Evolutionary conservation across 2,888 invertebrate species (phyloP).

Genomic region (Calephelis perditalis): DNA sequence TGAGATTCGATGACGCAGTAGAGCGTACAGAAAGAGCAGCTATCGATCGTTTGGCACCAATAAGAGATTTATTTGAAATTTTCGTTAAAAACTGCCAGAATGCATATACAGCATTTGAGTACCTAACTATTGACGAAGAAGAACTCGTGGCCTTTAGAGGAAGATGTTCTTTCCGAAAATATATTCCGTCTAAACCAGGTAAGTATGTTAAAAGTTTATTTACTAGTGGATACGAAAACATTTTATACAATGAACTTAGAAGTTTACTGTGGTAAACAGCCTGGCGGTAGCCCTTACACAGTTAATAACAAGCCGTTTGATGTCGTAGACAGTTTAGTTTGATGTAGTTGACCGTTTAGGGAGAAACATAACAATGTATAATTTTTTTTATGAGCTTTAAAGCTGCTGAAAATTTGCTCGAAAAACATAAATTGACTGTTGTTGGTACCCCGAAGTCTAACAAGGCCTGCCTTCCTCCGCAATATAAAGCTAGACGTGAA

Average conservation of each 20-base stretch:
- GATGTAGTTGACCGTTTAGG: background rate
- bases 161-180: no score
- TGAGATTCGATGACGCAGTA: slow-evolving; percentile 18
- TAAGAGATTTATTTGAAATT: slow-evolving; percentile 9
- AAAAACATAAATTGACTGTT: background rate
- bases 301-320: background rate
- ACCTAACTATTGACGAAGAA: no score
- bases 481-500: background rate
- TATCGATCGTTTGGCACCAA: slow-evolving; percentile 22
- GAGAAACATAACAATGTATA: background rate
- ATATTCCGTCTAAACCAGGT: no score
- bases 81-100: background rate
- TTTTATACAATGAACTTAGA: background rate
- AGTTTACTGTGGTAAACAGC: no score
- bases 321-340: background rate
- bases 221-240: background rate
- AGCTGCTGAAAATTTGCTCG: background rate
- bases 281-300: background rate
- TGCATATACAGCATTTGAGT: background rate
- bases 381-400: background rate
- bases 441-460: background rate
- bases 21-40: slow-evolving; percentile 16
- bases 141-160: no score
- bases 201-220: no score
- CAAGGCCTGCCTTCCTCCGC: background rate